phyloP scores from a whole-genome alignment of 2,888 invertebrate species.

The Heliconius cydno region DNA sequence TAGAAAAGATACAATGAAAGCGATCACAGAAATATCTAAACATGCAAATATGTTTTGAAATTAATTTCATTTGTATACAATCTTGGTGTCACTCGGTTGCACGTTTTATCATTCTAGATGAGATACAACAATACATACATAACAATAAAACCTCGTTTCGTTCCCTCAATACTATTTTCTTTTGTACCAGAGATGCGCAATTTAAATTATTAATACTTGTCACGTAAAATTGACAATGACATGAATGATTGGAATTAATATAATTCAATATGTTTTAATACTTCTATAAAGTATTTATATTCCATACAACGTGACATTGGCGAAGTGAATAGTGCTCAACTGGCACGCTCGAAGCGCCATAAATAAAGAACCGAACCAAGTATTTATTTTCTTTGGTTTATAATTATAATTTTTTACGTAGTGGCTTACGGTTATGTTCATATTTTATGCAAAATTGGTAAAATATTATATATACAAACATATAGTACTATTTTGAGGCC shows the following conservation, averaged over 20 bases:
- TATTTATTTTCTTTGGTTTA: not conserved
- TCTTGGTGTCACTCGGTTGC: constrained; percentile 43
- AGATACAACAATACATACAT: constrained; percentile 38
- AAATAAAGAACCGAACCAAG: no score
- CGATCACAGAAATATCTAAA: not conserved
- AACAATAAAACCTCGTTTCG: constrained; percentile 45
- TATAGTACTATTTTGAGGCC: no score
- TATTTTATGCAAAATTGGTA: no score
- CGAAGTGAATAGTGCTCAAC: no score
- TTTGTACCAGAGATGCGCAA: constrained; percentile 22
- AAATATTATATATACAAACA: no score
- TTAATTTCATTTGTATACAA: not conserved
- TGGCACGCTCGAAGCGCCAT: no score
- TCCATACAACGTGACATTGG: no score
- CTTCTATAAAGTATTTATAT: not conserved
- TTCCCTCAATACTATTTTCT: constrained; percentile 33
- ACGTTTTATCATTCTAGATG: constrained; percentile 48
- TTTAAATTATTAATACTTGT: constrained; percentile 26
- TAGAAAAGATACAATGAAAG: not conserved
- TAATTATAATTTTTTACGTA: not conserved
- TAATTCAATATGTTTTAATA: no score
- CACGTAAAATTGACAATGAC: no score
- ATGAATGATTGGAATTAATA: constrained; percentile 16
- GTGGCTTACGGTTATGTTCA: no score
- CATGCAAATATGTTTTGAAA: not conserved